Evolutionary conservation across 1,140 invertebrate genomes (phyloP).

Genomic region (Micrasema longulum): DNA sequence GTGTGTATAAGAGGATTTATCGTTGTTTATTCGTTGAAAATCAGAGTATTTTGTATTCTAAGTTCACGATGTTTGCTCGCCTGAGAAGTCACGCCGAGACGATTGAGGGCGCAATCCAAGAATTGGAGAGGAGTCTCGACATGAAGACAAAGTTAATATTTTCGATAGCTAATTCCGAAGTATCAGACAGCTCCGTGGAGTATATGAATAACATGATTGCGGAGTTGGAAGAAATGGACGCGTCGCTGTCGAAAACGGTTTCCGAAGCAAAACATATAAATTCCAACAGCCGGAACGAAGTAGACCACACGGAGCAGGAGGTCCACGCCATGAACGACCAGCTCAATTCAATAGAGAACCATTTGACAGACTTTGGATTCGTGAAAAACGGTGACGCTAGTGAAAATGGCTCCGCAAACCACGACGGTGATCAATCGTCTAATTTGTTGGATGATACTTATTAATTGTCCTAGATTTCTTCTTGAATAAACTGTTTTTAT

Average conservation of each 20-base stretch:
- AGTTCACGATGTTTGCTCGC: constrained; percentile 23
- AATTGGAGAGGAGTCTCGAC: constrained; percentile 14
- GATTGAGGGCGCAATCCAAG: constrained; percentile 10
- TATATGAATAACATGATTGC: constrained; percentile 15
- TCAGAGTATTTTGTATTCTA: no score
- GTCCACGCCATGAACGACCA: background rate
- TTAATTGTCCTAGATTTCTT: no score
- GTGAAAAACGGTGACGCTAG: background rate
- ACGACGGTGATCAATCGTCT: no score
- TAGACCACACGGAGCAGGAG: background rate
- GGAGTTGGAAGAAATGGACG: constrained; percentile 17
- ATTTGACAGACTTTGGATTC: constrained; percentile 16
- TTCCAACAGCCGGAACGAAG: constrained; percentile 9
- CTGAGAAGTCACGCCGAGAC: constrained; percentile 20
- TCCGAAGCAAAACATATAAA: constrained; percentile 2
- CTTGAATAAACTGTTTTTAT: no score
- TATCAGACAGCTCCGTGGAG: background rate
- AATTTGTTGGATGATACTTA: no score
- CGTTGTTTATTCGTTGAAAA: no score
- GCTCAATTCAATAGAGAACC: constrained; percentile 10
- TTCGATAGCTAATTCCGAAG: constrained; percentile 15
- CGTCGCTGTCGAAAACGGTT: background rate
- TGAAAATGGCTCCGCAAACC: no score
- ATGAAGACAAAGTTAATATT: constrained; percentile 16
- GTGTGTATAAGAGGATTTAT: no score